These are phyloP conservation scores for Melieria picta DNA, from an alignment of 2,888 invertebrate species.

Conservation along the genomic window DNA sequence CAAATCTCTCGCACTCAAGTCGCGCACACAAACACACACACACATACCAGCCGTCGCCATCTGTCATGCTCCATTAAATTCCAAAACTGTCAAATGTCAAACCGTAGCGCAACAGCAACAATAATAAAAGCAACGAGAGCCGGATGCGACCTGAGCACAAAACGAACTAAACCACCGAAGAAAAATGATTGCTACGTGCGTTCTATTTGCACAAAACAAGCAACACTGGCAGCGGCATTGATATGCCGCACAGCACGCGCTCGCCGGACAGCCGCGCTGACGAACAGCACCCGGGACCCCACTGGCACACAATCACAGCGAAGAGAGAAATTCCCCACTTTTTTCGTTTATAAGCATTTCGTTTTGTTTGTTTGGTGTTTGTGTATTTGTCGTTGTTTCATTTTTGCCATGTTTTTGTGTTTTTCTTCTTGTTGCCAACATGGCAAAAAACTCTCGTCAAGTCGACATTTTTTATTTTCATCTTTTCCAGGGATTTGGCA, in stretches of 20 bases:
- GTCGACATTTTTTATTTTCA: no score
- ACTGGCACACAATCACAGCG: no score
- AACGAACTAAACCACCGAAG: constrained; percentile 30
- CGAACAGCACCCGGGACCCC: background rate
- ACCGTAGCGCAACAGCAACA: constrained; percentile 1
- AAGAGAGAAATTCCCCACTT: no score
- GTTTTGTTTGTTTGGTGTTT: background rate
- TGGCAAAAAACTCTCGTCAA: background rate
- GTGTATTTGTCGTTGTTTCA: background rate
- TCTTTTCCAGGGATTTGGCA: no score
- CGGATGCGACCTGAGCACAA: constrained; percentile 11
- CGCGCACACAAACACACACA: background rate
- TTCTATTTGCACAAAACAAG: constrained; percentile 6
- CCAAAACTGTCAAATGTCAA: constrained; percentile 39
- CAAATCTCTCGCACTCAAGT: background rate
- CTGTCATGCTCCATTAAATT: constrained; percentile 42
- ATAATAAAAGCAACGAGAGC: constrained; percentile 6
- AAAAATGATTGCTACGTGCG: constrained; percentile 35
- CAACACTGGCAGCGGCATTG: constrained; percentile 1
- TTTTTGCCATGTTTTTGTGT: background rate
- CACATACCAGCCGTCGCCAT: constrained; percentile 30
- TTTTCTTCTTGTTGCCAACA: background rate
- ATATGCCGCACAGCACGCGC: background rate
- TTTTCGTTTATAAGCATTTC: no score
- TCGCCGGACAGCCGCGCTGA: background rate